Conservation (phyloP, 1,140 invertebrate species). For the Drosophila navojoa region DNA sequence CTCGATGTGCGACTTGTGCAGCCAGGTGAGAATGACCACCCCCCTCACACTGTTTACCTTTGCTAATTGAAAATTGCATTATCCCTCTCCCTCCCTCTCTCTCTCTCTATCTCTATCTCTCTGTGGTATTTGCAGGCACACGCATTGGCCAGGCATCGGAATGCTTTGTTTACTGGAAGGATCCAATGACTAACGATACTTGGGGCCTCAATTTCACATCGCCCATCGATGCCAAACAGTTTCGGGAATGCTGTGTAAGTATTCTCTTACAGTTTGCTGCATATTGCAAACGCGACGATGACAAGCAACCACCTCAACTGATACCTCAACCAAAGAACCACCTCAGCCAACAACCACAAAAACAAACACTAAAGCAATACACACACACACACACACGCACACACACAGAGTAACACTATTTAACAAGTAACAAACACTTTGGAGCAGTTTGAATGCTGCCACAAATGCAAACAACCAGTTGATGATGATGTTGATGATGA, state of each 20-base stretch:
- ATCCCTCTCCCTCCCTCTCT: slow-evolving; percentile 17
- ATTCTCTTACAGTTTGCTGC: slow-evolving; percentile 82
- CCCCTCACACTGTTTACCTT: neutral
- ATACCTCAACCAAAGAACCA: slow-evolving; percentile 63
- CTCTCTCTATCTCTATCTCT: no score
- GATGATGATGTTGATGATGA: slow-evolving; percentile 39
- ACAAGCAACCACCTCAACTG: slow-evolving; percentile 61
- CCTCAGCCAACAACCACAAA: slow-evolving; percentile 42
- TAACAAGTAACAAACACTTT: slow-evolving; percentile 19
- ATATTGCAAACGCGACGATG: slow-evolving; percentile 56
- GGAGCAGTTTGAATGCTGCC: slow-evolving; percentile 21
- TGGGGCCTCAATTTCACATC: slow-evolving; percentile 99
- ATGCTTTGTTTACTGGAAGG: slow-evolving; percentile 99
- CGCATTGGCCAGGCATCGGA: slow-evolving; percentile 98
- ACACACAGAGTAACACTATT: slow-evolving; percentile 18
- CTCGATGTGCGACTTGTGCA: slow-evolving; percentile 97
- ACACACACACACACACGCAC: slow-evolving; percentile 14
- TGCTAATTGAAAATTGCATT: slow-evolving; percentile 27
- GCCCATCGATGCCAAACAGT: slow-evolving; percentile 97
- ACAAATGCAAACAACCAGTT: slow-evolving; percentile 26
- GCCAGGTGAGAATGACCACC: slow-evolving; percentile 89
- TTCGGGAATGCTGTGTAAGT: slow-evolving; percentile 98
- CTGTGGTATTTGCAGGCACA: slow-evolving; percentile 90
- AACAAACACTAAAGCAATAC: slow-evolving; percentile 12
- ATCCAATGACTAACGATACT: slow-evolving; percentile 97